A percentile compares a stretch with the other conserved stretches of the same genome.
phyloP scores from a whole-genome alignment of 2,888 invertebrate species.

The Anorthoa munda region DNA sequence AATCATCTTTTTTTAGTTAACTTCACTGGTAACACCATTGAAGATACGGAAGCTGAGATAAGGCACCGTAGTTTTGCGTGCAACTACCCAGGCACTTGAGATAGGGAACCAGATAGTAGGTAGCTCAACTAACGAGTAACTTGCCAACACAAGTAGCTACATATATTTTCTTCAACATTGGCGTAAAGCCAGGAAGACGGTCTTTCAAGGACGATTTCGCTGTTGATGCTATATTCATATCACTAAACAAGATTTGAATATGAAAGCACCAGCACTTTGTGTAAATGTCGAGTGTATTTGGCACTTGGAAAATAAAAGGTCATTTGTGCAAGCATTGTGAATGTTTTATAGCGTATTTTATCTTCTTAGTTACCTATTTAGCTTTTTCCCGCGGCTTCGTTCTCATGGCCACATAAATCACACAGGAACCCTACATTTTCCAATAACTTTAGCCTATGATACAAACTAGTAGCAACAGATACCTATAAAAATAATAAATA shows the following conservation, averaged over 20 bases:
- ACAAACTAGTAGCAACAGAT: no score
- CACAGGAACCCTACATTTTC: no score
- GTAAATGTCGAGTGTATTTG: constrained; percentile 23
- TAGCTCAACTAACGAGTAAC: constrained; percentile 23
- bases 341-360: not conserved
- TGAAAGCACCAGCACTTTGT: constrained; percentile 36
- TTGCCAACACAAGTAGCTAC: constrained; percentile 29
- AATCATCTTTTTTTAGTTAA: not conserved
- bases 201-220: constrained; percentile 37
- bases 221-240: constrained; percentile 30
- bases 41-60: constrained; percentile 16
- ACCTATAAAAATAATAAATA: no score
- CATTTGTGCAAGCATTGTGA: not conserved
- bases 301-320: not conserved
- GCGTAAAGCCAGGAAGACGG: constrained; percentile 42
- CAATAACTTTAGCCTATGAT: no score
- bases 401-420: no score
- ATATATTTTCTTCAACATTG: constrained; percentile 33
- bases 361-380: no score
- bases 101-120: constrained; percentile 8
- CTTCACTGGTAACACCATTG: not conserved
- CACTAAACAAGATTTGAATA: constrained; percentile 53
- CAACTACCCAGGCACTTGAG: constrained; percentile 7
- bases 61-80: constrained; percentile 11
- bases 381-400: no score